phyloP scores from a whole-genome alignment of 1,140 invertebrate genomes.

The Whitmania pigra region DNA sequence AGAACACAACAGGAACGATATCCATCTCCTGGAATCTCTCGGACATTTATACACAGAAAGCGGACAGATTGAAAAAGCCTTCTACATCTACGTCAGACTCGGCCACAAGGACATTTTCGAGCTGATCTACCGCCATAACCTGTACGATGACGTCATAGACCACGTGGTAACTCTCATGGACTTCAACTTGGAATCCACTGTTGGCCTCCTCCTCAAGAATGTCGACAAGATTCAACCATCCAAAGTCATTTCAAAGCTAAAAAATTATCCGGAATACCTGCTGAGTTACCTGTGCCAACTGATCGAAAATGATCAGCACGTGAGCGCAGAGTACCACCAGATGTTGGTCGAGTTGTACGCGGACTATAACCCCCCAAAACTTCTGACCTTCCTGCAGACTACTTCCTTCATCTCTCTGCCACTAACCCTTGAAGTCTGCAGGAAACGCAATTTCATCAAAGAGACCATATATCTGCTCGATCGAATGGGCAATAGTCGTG shows the following conservation, averaged over 20 bases:
- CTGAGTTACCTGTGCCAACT: conserved; percentile 49
- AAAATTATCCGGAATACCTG: conserved; percentile 59
- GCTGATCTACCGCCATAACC: conserved; percentile 66
- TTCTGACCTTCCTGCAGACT: conserved; percentile 72
- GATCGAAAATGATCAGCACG: conserved; percentile 41
- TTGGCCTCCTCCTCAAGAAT: conserved; percentile 69
- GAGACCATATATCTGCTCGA: conserved; percentile 84
- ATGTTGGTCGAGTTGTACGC: conserved; percentile 75
- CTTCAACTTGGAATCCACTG: conserved; percentile 68
- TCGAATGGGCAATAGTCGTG: conserved; percentile 77
- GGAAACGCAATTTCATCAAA: conserved; percentile 60
- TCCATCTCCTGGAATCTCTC: conserved; percentile 67
- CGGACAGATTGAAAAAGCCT: conserved; percentile 77
- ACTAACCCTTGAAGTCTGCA: conserved; percentile 75
- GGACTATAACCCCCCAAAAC: conserved; percentile 65
- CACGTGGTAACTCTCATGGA: conserved; percentile 74
- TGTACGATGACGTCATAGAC: conserved; percentile 68
- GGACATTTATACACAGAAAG: conserved; percentile 82
- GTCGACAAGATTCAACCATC: conserved; percentile 58
- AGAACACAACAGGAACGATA: conserved; percentile 55
- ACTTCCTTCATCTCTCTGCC: conserved; percentile 82
- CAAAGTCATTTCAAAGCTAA: conserved; percentile 66
- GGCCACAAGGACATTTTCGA: conserved; percentile 71
- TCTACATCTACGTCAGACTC: conserved; percentile 77
- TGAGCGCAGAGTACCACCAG: conserved; percentile 59